Base-by-base conservation (phyloP, 64 coral and sea anemone genomes). In the Trachythela sp. region DNA sequence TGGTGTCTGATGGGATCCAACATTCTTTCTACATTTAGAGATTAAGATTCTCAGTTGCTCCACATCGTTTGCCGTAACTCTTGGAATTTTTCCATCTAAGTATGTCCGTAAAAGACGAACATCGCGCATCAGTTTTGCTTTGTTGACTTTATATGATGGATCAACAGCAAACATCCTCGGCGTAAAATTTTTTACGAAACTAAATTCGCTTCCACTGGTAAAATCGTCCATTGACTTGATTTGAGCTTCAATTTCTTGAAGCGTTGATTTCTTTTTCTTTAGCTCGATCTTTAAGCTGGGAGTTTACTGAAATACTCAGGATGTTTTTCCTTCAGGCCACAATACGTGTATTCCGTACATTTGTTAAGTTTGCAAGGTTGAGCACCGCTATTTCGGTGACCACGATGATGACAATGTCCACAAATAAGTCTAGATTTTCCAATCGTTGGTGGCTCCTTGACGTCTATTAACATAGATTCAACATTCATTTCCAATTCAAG, bases 31-130 rank as follows among this genome's bases (percentile, higher is more conserved):
- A n/a, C n/a, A n/a, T n/a, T 85, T 85, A 17, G 84, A 85, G 48
- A 52, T 85, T 33, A 85, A 22, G 51, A 85, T 51, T 85, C 41
- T 50, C 38, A 85, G 84, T 50, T 85, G 43, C 48, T 85, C 39
- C 6, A 41, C 22, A 10, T 85, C 84, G 41, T 85, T 85, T 15
- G 84, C 41, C 51, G 84, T 27, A 32, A 49, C 29, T n/a, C 38
- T 13, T 17, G 41, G 38, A 6, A 85, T 52, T 48, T 84, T 84
- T 84, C 83, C 83, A 41, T 84, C 36, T 24, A 10, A 45, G n/a
- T 0, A 84, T 45, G 37, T 45, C 43, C 83, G 37, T 27, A 84
- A 42, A 10, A 84, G 43, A 38, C 83, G 83, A 41, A 42, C 1
- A 84, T 84, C 48, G 49, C 49, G 1, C 49, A 52, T 52, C 49